Conservation (phyloP, 2,113 vertebrate species). For the Vulpes lagopus region DNA sequence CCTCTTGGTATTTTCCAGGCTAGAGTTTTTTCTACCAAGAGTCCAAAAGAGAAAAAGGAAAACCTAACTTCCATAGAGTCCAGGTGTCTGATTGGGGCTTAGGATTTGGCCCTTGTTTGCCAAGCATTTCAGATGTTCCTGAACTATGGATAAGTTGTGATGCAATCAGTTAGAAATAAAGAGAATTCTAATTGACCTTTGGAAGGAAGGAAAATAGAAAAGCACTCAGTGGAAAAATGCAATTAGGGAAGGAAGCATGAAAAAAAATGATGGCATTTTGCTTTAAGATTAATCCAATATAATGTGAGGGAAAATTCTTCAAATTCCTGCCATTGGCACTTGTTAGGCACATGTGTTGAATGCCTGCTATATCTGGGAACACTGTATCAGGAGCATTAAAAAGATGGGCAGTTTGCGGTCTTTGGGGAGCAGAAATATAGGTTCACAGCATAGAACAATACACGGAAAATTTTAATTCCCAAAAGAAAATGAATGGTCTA, state of each 20-base stretch:
- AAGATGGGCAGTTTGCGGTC: not conserved
- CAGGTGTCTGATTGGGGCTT: not conserved
- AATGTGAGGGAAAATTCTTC: not conserved
- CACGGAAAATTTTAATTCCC: not conserved
- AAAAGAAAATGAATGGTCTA: not conserved
- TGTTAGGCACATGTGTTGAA: not conserved
- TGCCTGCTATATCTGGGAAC: not conserved
- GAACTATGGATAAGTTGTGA: not conserved
- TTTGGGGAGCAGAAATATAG: not conserved
- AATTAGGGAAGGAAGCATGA: not conserved
- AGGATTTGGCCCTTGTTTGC: not conserved
- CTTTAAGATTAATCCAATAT: conserved; percentile 1
- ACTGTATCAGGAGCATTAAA: not conserved
- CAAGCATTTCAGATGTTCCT: not conserved
- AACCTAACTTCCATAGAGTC: not conserved
- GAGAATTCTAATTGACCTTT: conserved; percentile 1
- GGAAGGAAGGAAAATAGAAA: not conserved
- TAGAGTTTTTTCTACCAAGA: not conserved
- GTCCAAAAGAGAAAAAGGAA: not conserved
- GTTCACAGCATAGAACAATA: not conserved
- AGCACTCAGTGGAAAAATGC: not conserved
- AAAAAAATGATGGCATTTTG: not conserved
- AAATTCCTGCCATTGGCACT: not conserved
- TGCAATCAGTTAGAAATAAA: not conserved
- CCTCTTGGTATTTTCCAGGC: not conserved